These are phyloP conservation scores for Trissolcus brochymenae DNA, from an alignment of 2,888 invertebrate species.

Conservation along the genomic window DNA sequence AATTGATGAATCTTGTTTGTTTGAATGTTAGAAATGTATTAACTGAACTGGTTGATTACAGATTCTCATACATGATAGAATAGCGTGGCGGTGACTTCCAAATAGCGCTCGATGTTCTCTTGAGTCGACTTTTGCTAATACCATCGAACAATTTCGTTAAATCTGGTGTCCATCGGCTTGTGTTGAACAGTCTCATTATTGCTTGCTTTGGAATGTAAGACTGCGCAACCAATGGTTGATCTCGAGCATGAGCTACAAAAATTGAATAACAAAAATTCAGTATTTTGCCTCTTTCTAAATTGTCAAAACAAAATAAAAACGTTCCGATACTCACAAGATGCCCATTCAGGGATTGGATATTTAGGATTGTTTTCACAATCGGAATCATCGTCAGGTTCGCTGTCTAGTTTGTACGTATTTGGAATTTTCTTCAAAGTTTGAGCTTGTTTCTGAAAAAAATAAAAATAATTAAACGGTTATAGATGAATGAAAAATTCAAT, in stretches of 20 bases:
- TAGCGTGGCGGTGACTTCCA: slow-evolving; percentile 85
- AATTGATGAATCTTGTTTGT: neutral
- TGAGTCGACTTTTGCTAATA: slow-evolving; percentile 81
- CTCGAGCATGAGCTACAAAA: slow-evolving; percentile 68
- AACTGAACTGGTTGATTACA: neutral
- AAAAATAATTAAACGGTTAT: slow-evolving; percentile 35
- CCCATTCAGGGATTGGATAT: slow-evolving; percentile 71
- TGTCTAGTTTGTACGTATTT: slow-evolving; percentile 69
- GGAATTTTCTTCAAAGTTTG: slow-evolving; percentile 57
- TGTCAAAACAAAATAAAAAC: slow-evolving; percentile 1
- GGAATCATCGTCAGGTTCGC: slow-evolving; percentile 72
- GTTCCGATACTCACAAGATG: slow-evolving; percentile 61
- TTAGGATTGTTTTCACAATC: slow-evolving; percentile 72
- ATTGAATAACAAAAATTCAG: no score
- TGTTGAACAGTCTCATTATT: slow-evolving; percentile 80
- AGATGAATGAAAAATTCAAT: neutral
- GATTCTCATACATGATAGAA: slow-evolving; percentile 76
- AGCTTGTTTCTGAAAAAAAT: slow-evolving; percentile 60
- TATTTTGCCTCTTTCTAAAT: neutral
- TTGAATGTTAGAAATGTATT: neutral
- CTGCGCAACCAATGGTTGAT: slow-evolving; percentile 77
- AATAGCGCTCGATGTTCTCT: slow-evolving; percentile 85
- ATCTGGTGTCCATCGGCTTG: slow-evolving; percentile 79
- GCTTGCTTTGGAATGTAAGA: slow-evolving; percentile 73
- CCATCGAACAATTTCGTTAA: slow-evolving; percentile 82